phyloP scores from a whole-genome alignment of 2,888 invertebrate genomes.

The Drosophila antonietae region DNA sequence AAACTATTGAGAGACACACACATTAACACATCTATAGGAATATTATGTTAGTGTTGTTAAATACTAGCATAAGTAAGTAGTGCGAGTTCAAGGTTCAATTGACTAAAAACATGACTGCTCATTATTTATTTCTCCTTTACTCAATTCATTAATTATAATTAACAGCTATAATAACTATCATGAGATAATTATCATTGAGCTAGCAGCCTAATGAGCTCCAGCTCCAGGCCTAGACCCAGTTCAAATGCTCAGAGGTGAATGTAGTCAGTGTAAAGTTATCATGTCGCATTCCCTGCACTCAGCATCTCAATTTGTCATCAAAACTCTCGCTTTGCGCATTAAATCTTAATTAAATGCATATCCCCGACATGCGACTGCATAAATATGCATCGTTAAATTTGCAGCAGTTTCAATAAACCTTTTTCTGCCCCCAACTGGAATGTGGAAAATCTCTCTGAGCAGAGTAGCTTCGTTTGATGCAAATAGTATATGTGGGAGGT shows the following conservation, averaged over 20 bases:
- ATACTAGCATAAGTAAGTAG: slow-evolving; percentile 5
- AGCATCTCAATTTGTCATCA: neutral
- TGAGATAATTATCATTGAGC: neutral
- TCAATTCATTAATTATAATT: slow-evolving; percentile 7
- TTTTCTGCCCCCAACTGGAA: neutral
- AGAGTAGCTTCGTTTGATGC: neutral
- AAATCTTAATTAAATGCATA: slow-evolving; percentile 9
- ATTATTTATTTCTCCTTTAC: slow-evolving; percentile 8
- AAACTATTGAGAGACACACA: slow-evolving; percentile 6
- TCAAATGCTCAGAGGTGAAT: neutral
- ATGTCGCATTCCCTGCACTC: neutral
- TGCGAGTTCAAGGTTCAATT: slow-evolving; percentile 21
- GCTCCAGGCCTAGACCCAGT: neutral
- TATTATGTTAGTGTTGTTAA: slow-evolving; percentile 18
- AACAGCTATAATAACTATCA: slow-evolving; percentile 1
- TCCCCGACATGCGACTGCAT: slow-evolving; percentile 9
- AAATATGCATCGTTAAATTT: slow-evolving; percentile 2
- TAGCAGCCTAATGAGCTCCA: slow-evolving; percentile 1
- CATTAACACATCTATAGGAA: neutral
- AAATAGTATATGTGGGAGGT: neutral
- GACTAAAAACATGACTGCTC: slow-evolving; percentile 14
- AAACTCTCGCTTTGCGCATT: neutral
- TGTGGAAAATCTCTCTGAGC: too few species aligned
- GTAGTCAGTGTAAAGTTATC: neutral
- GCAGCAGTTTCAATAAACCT: slow-evolving; percentile 2